Base-by-base conservation (phyloP, 2,888 invertebrate genomes). In the Antitype chi region DNA sequence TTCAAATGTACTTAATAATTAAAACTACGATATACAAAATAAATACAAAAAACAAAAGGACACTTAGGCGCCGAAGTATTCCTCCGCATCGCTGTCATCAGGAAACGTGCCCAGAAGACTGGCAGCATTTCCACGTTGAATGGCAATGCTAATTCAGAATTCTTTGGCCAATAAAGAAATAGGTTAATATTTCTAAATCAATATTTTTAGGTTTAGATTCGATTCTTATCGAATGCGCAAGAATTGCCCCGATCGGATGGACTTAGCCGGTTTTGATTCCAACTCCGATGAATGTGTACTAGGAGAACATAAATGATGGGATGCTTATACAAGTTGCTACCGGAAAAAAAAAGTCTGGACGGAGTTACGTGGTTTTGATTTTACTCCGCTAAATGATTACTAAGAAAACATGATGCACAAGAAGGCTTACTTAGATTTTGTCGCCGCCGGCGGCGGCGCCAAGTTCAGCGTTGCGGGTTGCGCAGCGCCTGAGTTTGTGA, bases 291-390 rank as follows among this genome's bases (percentile, higher is more conserved):
- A 79, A 80, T 79, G 43, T 25, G 25, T 66, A 78, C 60, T 66
- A 73, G 74, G 78, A 66, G 60, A 74, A 66, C 66, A 78, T 78
- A 66, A 23, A 17, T 20, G 15, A 20, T 20, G 47, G 32, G 15
- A 52, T 20, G 43, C 13, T 53, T 52, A 25, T 59, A 47, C 5
- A 53, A 43, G 28, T 15, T n/a, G n/a, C 25, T 25, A 17, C 38
- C 38, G 55, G 20, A n/a, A 47, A 75, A 49, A 28, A 66, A 28
- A 15, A 6, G 17, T 32, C 11, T 32, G 25, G 47, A 66, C 67
- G 78, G 80, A 82, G 81, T 84, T 87, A 89, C 82, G 78, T 73
- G 88, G 85, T 90, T 90, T 88, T 87, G 87, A 89, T 87, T 87
- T 88, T 85, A 87, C 71, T 81, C 78, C 74, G 78, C 84, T 83